Conservation (phyloP, 1,140 invertebrate genomes). For the Drepana arcuata region DNA sequence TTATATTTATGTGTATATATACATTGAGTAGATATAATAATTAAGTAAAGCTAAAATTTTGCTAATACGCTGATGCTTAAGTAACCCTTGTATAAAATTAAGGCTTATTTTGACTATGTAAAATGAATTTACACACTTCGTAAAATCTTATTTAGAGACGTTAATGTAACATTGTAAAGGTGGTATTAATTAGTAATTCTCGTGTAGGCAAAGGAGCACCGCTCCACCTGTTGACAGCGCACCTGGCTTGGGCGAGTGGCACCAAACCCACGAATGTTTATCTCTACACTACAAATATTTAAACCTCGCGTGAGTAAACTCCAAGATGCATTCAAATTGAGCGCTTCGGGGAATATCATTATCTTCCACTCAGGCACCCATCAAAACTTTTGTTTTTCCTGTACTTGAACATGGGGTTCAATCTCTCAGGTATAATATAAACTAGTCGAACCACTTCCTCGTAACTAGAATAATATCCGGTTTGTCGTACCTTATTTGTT, state of each 20-base stretch:
- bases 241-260: conserved; percentile 35
- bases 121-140: neutral
- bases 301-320: conserved; percentile 29
- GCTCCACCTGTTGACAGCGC: conserved; percentile 47
- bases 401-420: no score
- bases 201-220: conserved; percentile 6
- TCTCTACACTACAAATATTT: conserved; percentile 39
- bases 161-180: neutral
- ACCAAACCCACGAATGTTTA: conserved; percentile 21
- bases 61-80: neutral
- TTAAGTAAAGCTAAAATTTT: neutral
- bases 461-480: conserved; percentile 48
- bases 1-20: no score
- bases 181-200: conserved; percentile 1
- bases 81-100: neutral
- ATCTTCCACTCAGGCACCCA: no score
- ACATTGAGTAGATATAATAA: no score
- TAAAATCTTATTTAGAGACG: neutral
- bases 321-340: conserved; percentile 17
- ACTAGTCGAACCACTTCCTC: conserved; percentile 52
- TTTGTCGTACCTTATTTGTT: conserved; percentile 61
- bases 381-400: no score
- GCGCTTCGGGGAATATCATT: conserved; percentile 13
- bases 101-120: neutral
- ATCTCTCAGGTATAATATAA: conserved; percentile 15